Evolutionary conservation across 1,140 invertebrate species (phyloP).

Genomic region (Drosophila ohnishii): DNA sequence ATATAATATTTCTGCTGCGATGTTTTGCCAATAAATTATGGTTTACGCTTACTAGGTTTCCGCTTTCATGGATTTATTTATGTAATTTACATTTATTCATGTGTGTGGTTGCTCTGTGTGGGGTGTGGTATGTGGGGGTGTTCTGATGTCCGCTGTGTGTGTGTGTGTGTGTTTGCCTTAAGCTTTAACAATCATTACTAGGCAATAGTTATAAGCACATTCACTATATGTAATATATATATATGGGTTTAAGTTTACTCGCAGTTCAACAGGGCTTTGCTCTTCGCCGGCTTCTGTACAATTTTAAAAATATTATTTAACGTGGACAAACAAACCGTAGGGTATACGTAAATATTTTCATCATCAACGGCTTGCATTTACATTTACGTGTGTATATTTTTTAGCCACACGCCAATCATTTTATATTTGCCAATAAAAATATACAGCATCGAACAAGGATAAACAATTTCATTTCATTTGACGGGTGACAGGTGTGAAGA

Average conservation of each 20-base stretch:
- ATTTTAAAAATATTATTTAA: slow-evolving; percentile 34
- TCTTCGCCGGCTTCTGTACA: slow-evolving; percentile 37
- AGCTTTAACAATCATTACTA: slow-evolving; percentile 75
- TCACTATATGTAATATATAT: slow-evolving; percentile 27
- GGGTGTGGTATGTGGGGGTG: not conserved
- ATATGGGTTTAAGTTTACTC: slow-evolving; percentile 36
- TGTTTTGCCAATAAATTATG: slow-evolving; percentile 50
- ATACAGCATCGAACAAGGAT: slow-evolving; percentile 33
- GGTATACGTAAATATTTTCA: slow-evolving; percentile 22
- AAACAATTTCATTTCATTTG: slow-evolving; percentile 49
- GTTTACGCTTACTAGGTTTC: slow-evolving; percentile 54
- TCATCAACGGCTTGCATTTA: slow-evolving; percentile 26
- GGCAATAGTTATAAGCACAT: slow-evolving; percentile 71
- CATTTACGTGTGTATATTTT: slow-evolving; percentile 10
- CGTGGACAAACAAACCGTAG: slow-evolving; percentile 15
- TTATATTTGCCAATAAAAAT: slow-evolving; percentile 42
- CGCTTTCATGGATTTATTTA: slow-evolving; percentile 56
- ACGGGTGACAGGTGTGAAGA: slow-evolving; percentile 31
- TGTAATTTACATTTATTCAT: slow-evolving; percentile 73
- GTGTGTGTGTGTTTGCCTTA: slow-evolving; percentile 46
- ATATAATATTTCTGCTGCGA: slow-evolving; percentile 52
- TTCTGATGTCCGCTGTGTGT: slow-evolving; percentile 9
- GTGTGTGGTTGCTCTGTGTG: slow-evolving; percentile 11
- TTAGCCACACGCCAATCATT: slow-evolving; percentile 24
- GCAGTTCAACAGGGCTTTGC: slow-evolving; percentile 35